A percentile compares a stretch with the other conserved stretches of the same genome.
phyloP scores from a whole-genome alignment of 1,140 invertebrate species.

The Ceratosolen solmsi region DNA sequence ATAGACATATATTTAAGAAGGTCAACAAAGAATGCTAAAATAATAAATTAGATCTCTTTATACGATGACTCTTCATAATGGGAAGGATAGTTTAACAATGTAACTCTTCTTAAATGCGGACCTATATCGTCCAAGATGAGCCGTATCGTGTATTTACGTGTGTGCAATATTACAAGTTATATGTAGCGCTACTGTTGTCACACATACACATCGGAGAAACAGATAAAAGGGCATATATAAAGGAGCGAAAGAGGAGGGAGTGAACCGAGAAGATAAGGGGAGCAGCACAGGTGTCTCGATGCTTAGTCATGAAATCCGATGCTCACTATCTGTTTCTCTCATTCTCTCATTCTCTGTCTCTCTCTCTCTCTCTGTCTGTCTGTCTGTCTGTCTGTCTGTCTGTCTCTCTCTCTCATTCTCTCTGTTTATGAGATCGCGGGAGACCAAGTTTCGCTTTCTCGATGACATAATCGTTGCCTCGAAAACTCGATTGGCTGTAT shows the following conservation, averaged over 20 bases:
- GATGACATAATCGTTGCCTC: conserved; percentile 37
- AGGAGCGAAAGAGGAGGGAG: conserved; percentile 41
- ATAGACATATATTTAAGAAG: no score
- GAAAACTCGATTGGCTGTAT: conserved; percentile 22
- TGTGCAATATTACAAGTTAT: no score
- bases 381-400: background rate
- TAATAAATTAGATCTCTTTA: no score
- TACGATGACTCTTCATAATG: background rate
- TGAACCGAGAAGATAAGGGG: conserved; percentile 58
- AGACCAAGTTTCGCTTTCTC: conserved; percentile 24
- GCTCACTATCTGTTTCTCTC: background rate
- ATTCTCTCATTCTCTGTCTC: background rate
- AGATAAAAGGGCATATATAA: conserved; percentile 29
- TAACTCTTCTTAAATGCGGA: background rate
- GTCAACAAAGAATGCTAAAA: no score
- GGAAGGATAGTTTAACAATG: background rate
- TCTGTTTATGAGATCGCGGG: background rate
- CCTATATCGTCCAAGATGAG: background rate
- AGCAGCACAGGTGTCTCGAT: conserved; percentile 57
- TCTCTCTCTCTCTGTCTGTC: background rate
- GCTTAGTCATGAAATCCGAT: conserved; percentile 57
- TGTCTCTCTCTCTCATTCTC: background rate
- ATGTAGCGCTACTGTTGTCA: background rate
- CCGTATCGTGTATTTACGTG: background rate
- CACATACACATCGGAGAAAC: background rate